Base-by-base conservation (phyloP, 1,140 invertebrate genomes). In the Anthonomus grandis region DNA sequence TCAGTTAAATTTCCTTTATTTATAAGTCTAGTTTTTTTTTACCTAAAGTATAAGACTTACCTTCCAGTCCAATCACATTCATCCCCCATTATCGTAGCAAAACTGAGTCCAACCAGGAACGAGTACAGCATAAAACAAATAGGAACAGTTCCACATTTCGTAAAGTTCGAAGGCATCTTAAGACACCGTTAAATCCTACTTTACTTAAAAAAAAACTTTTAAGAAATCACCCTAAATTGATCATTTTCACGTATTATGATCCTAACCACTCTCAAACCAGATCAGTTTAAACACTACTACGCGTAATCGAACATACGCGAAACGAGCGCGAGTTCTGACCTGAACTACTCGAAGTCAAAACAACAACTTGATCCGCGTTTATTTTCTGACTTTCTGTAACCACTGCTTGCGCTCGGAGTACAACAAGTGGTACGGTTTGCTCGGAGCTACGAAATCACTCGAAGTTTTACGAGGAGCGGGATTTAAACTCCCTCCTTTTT, bases 11-110 rank as follows among this genome's bases (percentile, higher is more conserved):
- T n/a, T n/a, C n/a, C n/a, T n/a, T n/a, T n/a, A n/a, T n/a, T n/a
- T n/a, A n/a, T n/a, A n/a, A n/a, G n/a, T n/a, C n/a, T n/a, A n/a
- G n/a, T n/a, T n/a, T n/a, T n/a, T 18, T 9, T 41, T 17, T 15
- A 41, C 0, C 10, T 9, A 41, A 18, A n/a, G n/a, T 41, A 9
- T 9, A n/a, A 9, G 2, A 34, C 49, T 41, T 24, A 51, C 49
- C 49, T 51, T 22, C 49, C 49, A 24, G 49, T 51, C 49, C 49
- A 51, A 18, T 51, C 49, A 17, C 49, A 51, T 25, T 51, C 49
- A 41, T 51, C 49, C 23, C 49, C 49, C 49, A 51, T 51, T 6
- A 51, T 41, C 12, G 49, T 41, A n/a, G 49, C 49, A n/a, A 47
- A 27, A 27, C 44, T 47, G 22, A 47, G 23, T 6, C 44, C 44